Evolutionary conservation across 2,797 vertebrate genomes (phyloP), one percentile per base, ranked within the genome.

Genomic region (Thaleichthys pacificus): DNA sequence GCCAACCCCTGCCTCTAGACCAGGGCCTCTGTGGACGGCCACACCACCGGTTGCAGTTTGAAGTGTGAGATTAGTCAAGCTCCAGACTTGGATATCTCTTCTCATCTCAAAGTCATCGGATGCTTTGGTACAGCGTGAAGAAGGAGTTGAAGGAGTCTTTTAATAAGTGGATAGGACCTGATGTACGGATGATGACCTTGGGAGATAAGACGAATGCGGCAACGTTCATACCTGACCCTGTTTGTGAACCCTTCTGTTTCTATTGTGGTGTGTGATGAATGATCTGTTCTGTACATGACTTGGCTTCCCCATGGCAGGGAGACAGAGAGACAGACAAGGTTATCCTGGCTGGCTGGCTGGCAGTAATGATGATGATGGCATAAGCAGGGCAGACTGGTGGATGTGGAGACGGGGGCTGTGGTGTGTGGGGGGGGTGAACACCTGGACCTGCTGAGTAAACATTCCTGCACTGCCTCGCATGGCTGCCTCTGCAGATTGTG

Each of bases 361-460:
- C 17, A 35, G 61, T 35, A 5, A 62, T 62, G 61, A 32, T 62
- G 28, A 62, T 62, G 61, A 32, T 62, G 28, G 15, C 26, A 62
- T 32, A 30, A 62, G 61, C 61, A 6, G 61, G 61, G 0, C 42
- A 17, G 30, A 7, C 15, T 63, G 61, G 61, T 32, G 15, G 63
- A 73, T 8, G 8, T 8, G 51, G 15, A 56, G 51, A 73, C 3
- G 42, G 42, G 42, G 12, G 9, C 42, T 47, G 42, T 47, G 42
- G 42, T 28, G 66, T 60, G 71, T 22, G 58, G 22, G 26, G 22
- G 22, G 64, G 77, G 11, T 73, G 63, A 35, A 79, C 84, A 88
- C 86, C 85, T 89, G 85, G 83, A 30, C 75, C 82, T 81, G 71
- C 83, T 86, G 80, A 81, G 75, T 78, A 85, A 87, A 87, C 82